These are phyloP conservation scores for Cepaea hortensis DNA, from an alignment of 2,888 invertebrate species.

Conservation along the genomic window DNA sequence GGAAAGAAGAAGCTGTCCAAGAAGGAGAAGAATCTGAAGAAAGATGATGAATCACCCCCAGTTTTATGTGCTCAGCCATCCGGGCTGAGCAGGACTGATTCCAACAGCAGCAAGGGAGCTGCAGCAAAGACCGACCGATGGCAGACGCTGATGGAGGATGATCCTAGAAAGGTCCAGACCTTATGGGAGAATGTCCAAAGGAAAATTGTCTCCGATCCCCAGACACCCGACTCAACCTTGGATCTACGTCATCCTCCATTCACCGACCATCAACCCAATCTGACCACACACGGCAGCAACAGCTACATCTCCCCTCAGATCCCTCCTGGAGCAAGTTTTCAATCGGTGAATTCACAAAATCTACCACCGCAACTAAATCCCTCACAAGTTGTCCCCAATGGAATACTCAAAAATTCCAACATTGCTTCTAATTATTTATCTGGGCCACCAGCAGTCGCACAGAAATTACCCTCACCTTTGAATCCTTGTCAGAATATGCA, in stretches of 20 bases:
- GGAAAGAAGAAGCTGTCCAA: constrained; percentile 24
- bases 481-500: constrained; percentile 1
- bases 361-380: not conserved
- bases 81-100: constrained; percentile 40
- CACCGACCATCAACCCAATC: not conserved
- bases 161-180: constrained; percentile 33
- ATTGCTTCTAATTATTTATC: not conserved
- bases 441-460: not conserved
- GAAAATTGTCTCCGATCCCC: constrained; percentile 44
- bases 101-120: constrained; percentile 25
- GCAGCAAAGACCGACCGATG: constrained; percentile 25
- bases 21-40: constrained; percentile 36
- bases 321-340: not conserved
- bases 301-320: not conserved
- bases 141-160: constrained; percentile 43
- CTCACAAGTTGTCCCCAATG: constrained; percentile 26
- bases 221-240: constrained; percentile 40
- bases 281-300: not conserved
- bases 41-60: constrained; percentile 18
- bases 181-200: constrained; percentile 48
- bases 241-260: constrained; percentile 7
- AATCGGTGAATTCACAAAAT: constrained; percentile 6
- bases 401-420: constrained; percentile 41
- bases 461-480: constrained; percentile 15
- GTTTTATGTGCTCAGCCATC: not conserved